Evolutionary conservation across 1,140 invertebrate species (phyloP).

Genomic region (Scaptomyza pallida): DNA sequence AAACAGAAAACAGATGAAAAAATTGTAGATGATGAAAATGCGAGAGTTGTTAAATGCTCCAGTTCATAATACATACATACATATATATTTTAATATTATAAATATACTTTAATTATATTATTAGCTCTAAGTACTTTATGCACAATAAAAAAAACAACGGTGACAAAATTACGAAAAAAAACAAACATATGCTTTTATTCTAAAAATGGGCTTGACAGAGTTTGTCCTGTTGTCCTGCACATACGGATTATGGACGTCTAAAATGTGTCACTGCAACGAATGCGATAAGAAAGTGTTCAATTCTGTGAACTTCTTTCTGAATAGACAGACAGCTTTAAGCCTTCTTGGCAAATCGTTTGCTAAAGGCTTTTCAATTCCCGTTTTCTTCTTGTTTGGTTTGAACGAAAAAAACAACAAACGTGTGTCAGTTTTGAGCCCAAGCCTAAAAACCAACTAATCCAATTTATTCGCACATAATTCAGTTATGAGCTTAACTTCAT

Average conservation of each 20-base stretch:
- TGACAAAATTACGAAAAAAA: conserved; percentile 84
- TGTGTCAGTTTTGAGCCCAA: neutral
- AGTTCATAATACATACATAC: conserved; percentile 70
- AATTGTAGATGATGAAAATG: conserved; percentile 59
- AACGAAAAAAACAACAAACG: neutral
- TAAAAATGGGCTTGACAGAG: conserved; percentile 2
- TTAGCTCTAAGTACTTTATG: conserved; percentile 81
- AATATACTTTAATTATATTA: conserved; percentile 78
- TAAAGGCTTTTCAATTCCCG: neutral
- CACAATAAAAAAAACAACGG: conserved; percentile 84
- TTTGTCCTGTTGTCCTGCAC: neutral
- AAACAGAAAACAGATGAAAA: conserved; percentile 24
- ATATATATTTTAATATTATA: conserved; percentile 62
- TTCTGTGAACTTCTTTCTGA: neutral
- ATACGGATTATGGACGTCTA: conserved; percentile 30
- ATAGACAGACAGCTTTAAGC: neutral
- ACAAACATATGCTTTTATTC: conserved; percentile 8
- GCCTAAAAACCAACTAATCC: conserved; percentile 10
- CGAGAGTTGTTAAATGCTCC: conserved; percentile 51
- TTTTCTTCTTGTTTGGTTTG: neutral
- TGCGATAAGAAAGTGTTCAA: conserved; percentile 21
- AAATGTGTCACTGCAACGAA: conserved; percentile 15
- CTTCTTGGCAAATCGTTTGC: neutral
- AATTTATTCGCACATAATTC: conserved; percentile 20
- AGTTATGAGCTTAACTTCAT: conserved; percentile 13